These are phyloP conservation scores for Ptychoptera contaminata DNA, from an alignment of 2,888 invertebrate species.

Conservation along the genomic window DNA sequence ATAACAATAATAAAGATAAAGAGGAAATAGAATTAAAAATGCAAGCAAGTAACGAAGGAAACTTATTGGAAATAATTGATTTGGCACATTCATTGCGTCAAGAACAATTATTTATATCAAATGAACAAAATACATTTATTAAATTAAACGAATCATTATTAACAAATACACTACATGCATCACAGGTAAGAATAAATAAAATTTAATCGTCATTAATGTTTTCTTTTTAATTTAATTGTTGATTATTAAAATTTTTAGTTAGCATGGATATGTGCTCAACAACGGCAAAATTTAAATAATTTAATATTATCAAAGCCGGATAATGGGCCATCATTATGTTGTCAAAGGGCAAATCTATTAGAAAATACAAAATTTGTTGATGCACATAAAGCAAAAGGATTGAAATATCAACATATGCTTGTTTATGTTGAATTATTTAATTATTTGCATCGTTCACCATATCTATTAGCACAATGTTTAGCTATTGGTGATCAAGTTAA, in stretches of 20 bases:
- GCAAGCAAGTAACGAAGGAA: slow-evolving; percentile 27
- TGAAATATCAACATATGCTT: slow-evolving; percentile 60
- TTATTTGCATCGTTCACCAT: slow-evolving; percentile 49
- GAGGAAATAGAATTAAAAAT: slow-evolving; percentile 13
- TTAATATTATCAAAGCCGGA: slow-evolving; percentile 60
- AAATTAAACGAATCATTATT: slow-evolving; percentile 58
- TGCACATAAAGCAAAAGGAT: slow-evolving; percentile 63
- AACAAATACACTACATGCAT: slow-evolving; percentile 36
- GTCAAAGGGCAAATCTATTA: slow-evolving; percentile 49
- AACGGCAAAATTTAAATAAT: slow-evolving; percentile 63
- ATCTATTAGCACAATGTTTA: slow-evolving; percentile 51
- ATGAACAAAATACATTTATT: slow-evolving; percentile 69
- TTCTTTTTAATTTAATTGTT: neutral
- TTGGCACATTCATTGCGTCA: slow-evolving; percentile 30
- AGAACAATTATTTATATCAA: slow-evolving; percentile 74
- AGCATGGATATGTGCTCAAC: slow-evolving; percentile 80
- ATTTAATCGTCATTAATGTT: neutral
- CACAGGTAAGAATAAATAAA: slow-evolving; percentile 21
- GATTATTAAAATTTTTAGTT: slow-evolving; percentile 34
- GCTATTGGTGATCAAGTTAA: slow-evolving; percentile 46
- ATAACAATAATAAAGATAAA: neutral
- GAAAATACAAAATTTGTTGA: slow-evolving; percentile 55
- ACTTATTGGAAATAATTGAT: slow-evolving; percentile 31
- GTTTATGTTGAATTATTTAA: slow-evolving; percentile 54
- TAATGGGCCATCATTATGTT: slow-evolving; percentile 59